These are phyloP conservation scores for Remorina albescens DNA, from an alignment of 2,797 vertebrate species.

Conservation along the genomic window DNA sequence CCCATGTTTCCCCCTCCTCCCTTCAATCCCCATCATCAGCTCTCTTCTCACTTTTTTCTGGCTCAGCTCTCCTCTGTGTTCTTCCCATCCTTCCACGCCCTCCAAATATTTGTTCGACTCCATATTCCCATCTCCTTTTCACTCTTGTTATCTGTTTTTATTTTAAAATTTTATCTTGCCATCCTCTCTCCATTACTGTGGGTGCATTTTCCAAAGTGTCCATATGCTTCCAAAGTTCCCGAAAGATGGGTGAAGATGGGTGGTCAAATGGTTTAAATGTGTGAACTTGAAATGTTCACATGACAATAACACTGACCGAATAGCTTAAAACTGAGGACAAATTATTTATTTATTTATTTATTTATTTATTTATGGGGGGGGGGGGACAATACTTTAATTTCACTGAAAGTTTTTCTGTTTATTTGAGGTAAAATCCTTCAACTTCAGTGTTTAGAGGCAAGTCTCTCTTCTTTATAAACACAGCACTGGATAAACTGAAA, in stretches of 20 bases:
- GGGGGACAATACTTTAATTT: too few relatives aligned
- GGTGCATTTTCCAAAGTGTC: conserved; percentile 22
- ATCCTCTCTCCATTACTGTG: not conserved
- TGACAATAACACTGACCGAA: not conserved
- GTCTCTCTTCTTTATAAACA: not conserved
- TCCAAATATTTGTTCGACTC: conserved; percentile 25
- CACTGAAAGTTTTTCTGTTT: conserved; percentile 1
- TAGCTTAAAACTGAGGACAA: conserved; percentile 13
- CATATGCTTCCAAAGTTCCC: conserved; percentile 29
- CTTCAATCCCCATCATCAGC: conserved; percentile 28
- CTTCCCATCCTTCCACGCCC: conserved; percentile 10
- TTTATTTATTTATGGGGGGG: too few relatives aligned
- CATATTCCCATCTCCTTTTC: conserved; percentile 24
- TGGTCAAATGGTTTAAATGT: conserved; percentile 23
- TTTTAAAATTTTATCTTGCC: conserved; percentile 18
- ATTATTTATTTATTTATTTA: too few relatives aligned
- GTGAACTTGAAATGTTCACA: conserved; percentile 41
- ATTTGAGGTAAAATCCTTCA: conserved; percentile 8
- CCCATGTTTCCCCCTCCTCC: conserved; percentile 38
- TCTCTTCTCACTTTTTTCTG: conserved; percentile 18
- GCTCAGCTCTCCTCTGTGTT: not conserved
- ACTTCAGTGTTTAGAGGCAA: not conserved
- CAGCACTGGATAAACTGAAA: not conserved
- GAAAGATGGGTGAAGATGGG: conserved; percentile 14
- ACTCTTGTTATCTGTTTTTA: conserved; percentile 43